Evolutionary conservation across 2,113 vertebrate genomes (phyloP).

Genomic region (Oostethus manadensis): DNA sequence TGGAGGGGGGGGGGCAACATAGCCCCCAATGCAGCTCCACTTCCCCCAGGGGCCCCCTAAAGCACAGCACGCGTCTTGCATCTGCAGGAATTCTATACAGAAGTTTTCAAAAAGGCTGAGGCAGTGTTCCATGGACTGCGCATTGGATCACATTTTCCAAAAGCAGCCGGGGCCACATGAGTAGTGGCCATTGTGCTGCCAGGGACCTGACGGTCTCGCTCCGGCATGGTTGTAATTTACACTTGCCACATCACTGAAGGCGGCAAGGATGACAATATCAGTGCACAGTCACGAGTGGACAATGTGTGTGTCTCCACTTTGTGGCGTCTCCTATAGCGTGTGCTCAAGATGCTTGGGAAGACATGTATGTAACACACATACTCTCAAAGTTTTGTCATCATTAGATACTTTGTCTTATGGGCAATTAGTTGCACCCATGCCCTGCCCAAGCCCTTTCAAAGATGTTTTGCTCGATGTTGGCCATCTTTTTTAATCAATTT

Average conservation of each 20-base stretch:
- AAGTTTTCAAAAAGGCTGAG: slow-evolving; percentile 45
- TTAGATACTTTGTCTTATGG: no score
- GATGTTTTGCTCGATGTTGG: no score
- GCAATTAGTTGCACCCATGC: no score
- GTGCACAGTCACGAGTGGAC: slow-evolving; percentile 41
- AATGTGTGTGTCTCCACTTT: slow-evolving; percentile 3
- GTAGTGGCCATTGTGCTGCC: slow-evolving; percentile 59
- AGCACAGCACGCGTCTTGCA: slow-evolving; percentile 50
- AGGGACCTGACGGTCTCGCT: slow-evolving; percentile 50
- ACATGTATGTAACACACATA: no score
- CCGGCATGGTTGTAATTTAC: slow-evolving; percentile 53
- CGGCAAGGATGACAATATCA: slow-evolving; percentile 46
- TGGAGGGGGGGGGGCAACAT: slow-evolving; percentile 3
- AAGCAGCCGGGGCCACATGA: slow-evolving; percentile 59
- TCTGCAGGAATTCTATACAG: slow-evolving; percentile 57
- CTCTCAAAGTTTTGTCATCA: no score
- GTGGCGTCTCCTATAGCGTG: no score
- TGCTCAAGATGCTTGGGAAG: no score
- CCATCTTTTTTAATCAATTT: no score
- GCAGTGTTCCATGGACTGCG: slow-evolving; percentile 45
- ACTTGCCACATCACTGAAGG: slow-evolving; percentile 50
- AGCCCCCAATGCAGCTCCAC: slow-evolving; percentile 38
- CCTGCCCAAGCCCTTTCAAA: no score
- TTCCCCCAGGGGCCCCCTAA: slow-evolving; percentile 37
- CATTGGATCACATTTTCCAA: slow-evolving; percentile 67